These are phyloP conservation scores for Spialia ferax DNA, from an alignment of 2,888 invertebrate species.

Conservation along the genomic window DNA sequence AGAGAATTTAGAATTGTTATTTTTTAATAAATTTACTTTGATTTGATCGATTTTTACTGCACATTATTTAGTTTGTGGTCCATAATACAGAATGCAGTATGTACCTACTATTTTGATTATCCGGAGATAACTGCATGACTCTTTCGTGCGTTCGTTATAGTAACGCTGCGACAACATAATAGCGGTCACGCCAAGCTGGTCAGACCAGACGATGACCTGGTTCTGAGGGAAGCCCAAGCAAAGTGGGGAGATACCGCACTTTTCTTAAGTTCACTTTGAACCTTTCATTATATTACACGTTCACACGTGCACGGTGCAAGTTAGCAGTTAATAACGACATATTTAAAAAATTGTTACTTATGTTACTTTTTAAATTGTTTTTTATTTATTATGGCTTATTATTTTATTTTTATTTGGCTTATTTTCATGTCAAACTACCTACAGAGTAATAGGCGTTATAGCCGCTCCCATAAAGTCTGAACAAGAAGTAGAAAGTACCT, in stretches of 20 bases:
- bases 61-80: too few species aligned
- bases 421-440: neutral
- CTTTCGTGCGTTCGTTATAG: slow-evolving; percentile 60
- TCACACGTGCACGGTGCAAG: neutral
- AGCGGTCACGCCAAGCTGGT: slow-evolving; percentile 61
- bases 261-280: slow-evolving; percentile 27
- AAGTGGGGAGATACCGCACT: slow-evolving; percentile 55
- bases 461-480: neutral
- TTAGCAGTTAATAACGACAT: neutral
- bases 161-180: slow-evolving; percentile 48
- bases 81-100: too few species aligned
- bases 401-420: neutral
- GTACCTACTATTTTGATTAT: too few species aligned
- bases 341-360: neutral
- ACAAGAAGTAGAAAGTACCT: slow-evolving; percentile 20
- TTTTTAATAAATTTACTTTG: too few species aligned
- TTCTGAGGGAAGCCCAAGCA: slow-evolving; percentile 75
- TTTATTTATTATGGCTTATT: too few species aligned
- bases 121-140: slow-evolving; percentile 42
- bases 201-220: slow-evolving; percentile 78
- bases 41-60: too few species aligned
- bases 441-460: neutral
- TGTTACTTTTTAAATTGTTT: too few species aligned
- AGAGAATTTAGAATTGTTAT: neutral
- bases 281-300: slow-evolving; percentile 3